Base-by-base conservation (phyloP, 2,113 vertebrate species). In the Rattus rattus region DNA sequence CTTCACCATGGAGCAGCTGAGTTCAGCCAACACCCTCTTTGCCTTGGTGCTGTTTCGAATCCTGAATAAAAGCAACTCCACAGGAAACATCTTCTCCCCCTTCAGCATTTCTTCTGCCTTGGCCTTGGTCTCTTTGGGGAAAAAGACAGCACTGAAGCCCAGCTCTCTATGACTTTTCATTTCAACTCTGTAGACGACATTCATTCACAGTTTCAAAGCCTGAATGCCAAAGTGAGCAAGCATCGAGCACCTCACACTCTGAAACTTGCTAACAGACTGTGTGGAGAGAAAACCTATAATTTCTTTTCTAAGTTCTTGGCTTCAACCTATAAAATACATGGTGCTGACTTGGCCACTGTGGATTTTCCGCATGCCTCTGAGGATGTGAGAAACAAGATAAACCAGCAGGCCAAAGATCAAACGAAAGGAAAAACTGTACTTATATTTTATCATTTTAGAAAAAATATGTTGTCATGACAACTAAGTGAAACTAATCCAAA, bases 211-310 rank as follows among this genome's bases (percentile, higher is more conserved):
- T 99, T 99, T 89, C 98, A 99, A 95, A 73, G 84, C 1, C 98
- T 99, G 92, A 99, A 98, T 33, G 20, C 43, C 43, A 98, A 99
- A 5, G 98, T 99, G 97, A 99, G 99, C 98, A 99, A 98, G 24
- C 98, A 92, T 1, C 98, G 98, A 56, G 97, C 98, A 4, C 98
- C 99, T 1, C 99, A 99, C 91, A 97, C 98, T 83, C 98, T 99
- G 88, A 99, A 98, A 94, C 96, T 99, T 16, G 99, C 99, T 93
- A 99, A 98, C 75, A 99, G 99, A 30, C 98, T 99, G 6, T 99
- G 99, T 39, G 99, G 99, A 97, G 99, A 99, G 96, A 98, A 99
- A 59, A 99, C 98, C 0, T 99, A 98, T 80, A 95, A 93, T 81
- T 99, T 99, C 97, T 98, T 99, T 73, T 92, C 98, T 0, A 99